Conservation (phyloP, 2,888 invertebrate species). For the Drosophila anceps region DNA sequence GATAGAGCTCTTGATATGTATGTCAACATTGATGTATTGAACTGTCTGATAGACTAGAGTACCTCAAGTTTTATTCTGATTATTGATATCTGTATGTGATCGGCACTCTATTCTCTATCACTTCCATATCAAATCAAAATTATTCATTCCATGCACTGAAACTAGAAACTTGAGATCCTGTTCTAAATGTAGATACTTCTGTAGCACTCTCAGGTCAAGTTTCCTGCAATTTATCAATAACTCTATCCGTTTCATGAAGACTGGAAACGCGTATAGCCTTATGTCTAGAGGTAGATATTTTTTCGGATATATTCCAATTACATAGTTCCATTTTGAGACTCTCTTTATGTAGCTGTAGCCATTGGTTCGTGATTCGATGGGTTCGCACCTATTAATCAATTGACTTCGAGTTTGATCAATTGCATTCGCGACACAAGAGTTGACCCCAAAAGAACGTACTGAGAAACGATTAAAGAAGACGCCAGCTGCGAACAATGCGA, state of each 20-base stretch:
- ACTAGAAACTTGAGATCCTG: neutral
- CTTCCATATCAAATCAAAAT: neutral
- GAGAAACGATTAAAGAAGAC: conserved; percentile 14
- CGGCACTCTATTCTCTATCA: neutral
- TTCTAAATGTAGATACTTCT: neutral
- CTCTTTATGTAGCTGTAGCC: neutral
- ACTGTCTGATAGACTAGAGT: too few species aligned
- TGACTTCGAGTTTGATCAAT: conserved; percentile 50
- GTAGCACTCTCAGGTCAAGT: neutral
- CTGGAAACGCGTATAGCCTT: too few species aligned
- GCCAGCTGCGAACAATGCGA: conserved; percentile 51
- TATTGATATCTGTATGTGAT: neutral
- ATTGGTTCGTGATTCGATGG: neutral
- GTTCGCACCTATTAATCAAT: conserved; percentile 30
- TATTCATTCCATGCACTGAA: rapidly evolving
- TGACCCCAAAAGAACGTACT: conserved; percentile 49
- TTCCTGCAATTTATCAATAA: too few species aligned
- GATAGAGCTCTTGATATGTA: neutral
- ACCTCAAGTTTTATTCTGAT: neutral
- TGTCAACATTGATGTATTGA: too few species aligned
- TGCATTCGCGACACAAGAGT: conserved; percentile 57
- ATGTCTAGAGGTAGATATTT: neutral
- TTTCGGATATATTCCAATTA: neutral
- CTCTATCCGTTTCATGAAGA: too few species aligned
- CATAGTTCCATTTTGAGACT: neutral